phyloP scores from a whole-genome alignment of 2,797 vertebrate genomes.

The Acestrorhynchus altus region DNA sequence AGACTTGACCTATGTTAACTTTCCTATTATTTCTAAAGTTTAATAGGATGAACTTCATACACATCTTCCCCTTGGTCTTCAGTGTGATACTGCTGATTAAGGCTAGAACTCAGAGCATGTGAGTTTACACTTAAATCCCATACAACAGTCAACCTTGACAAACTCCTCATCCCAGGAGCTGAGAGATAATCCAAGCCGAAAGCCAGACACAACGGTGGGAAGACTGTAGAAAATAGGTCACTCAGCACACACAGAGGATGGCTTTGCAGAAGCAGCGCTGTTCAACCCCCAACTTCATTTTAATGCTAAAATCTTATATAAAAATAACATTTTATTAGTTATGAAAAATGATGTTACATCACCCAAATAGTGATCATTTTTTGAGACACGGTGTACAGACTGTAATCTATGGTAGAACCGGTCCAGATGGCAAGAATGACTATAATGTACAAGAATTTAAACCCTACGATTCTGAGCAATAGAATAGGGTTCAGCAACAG shows the following conservation, averaged over 20 bases:
- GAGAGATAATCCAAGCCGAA: background rate
- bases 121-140: background rate
- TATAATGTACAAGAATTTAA: background rate
- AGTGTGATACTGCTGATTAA: background rate
- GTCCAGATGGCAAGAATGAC: background rate
- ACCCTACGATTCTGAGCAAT: background rate
- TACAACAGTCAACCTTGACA: background rate
- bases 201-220: conserved; percentile 2
- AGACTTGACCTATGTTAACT: no score
- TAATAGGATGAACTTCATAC: no score
- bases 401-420: background rate
- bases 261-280: background rate
- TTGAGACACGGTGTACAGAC: background rate
- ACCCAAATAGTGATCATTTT: background rate
- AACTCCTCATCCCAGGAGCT: background rate
- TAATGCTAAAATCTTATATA: background rate
- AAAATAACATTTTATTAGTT: background rate
- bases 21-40: no score
- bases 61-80: background rate
- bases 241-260: background rate
- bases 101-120: background rate
- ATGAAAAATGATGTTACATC: background rate
- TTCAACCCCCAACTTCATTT: background rate
- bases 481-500: background rate
- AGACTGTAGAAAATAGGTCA: conserved; percentile 5